These are phyloP conservation scores for Halotydeus destructor DNA, from an alignment of 1,140 invertebrate species.

Conservation along the genomic window DNA sequence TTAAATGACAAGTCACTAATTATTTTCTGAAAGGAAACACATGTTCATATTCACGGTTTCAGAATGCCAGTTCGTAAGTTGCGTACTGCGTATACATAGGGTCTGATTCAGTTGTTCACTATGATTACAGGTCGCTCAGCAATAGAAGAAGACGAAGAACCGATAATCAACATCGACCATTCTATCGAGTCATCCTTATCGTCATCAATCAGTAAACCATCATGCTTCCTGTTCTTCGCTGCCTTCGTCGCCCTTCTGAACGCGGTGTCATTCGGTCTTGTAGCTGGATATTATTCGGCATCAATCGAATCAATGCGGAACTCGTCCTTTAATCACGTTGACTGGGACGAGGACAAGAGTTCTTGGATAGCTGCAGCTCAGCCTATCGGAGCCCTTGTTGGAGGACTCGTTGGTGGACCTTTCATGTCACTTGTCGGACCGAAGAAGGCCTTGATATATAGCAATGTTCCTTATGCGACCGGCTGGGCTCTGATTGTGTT, in stretches of 20 bases:
- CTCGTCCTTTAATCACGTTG: background rate
- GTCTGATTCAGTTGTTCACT: too few relatives aligned
- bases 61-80: too few relatives aligned
- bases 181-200: too few relatives aligned
- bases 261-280: slow-evolving; percentile 15
- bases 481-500: slow-evolving; percentile 55
- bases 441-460: slow-evolving; percentile 21
- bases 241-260: slow-evolving; percentile 11
- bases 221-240: slow-evolving; percentile 10
- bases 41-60: too few relatives aligned
- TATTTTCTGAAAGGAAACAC: too few relatives aligned
- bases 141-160: too few relatives aligned
- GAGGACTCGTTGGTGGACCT: slow-evolving; percentile 15
- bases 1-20: too few relatives aligned
- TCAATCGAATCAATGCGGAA: slow-evolving; percentile 14
- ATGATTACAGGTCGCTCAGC: too few relatives aligned
- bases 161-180: too few relatives aligned
- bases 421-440: background rate
- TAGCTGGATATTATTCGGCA: slow-evolving; percentile 16
- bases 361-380: slow-evolving; percentile 16
- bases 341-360: slow-evolving; percentile 4
- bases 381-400: slow-evolving; percentile 16
- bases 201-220: slow-evolving; percentile 3
- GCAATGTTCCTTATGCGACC: slow-evolving; percentile 17
- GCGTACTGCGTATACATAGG: too few relatives aligned